Base-by-base conservation (phyloP, 2,113 vertebrate genomes). In the Excalfactoria chinensis region DNA sequence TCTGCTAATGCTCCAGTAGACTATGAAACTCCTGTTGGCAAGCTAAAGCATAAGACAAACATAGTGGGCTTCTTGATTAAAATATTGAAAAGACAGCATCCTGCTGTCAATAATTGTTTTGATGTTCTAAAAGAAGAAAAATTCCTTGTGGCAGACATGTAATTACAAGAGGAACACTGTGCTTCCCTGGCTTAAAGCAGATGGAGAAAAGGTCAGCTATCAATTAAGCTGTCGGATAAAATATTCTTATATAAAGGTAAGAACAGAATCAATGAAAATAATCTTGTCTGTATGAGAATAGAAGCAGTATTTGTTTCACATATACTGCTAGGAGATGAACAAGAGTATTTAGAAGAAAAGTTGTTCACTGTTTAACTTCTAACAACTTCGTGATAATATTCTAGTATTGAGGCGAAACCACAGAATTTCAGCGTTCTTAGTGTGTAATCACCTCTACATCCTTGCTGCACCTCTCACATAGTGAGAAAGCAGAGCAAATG, bases 141-240 rank as follows among this genome's bases (percentile, higher is more conserved):
- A 94, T 74, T 93, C 43, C 93, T 92, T 84, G 93, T 96, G 94
- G 91, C 94, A 96, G 92, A 96, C 92, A 95, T 94, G 91, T 95
- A 97, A 96, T 96, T 97, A 96, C 84, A 91, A 84, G 60, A 84
- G 78, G 94, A 93, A 82, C 82, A 55, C 80, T 82, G 66, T 76
- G 84, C 69, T 95, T 90, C 76, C 80, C 75, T 75, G 53, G 63
- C 89, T 86, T 73, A 84, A 82, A 96, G 84, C 86, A 94, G 90
- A 94, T 82, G 86, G 88, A 93, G 95, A 64, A 95, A 97, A 97
- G 94, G 95, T 96, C 86, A 95, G 86, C 71, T 93, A 95, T 84
- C 93, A 97, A 93, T 92, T 96, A 95, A 94, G 76, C 81, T 8
- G 1, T 59, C 82, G 51, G 59, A 94, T 88, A 95, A 95, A 94